phyloP scores from a whole-genome alignment of 2,888 invertebrate genomes.

The Coenonympha glycerion region DNA sequence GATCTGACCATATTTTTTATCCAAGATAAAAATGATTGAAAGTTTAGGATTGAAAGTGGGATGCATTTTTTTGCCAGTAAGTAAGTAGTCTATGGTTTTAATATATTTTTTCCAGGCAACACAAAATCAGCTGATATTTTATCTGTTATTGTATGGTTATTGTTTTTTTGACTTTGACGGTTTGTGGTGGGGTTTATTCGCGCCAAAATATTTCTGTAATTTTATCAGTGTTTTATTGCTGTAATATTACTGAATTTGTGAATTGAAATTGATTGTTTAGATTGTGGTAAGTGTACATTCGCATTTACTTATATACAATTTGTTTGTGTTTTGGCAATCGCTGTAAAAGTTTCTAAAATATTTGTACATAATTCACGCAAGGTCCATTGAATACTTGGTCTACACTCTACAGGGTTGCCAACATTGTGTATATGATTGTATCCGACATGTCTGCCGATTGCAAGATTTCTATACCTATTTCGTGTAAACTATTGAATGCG shows the following conservation, averaged over 20 bases:
- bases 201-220: constrained; percentile 18
- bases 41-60: no score
- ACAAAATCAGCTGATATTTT: background rate
- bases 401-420: no score
- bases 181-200: constrained; percentile 14
- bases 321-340: no score
- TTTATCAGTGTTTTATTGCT: background rate
- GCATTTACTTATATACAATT: no score
- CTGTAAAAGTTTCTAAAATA: no score
- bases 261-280: background rate
- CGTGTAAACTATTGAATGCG: constrained; percentile 13
- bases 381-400: no score
- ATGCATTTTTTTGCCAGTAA: no score
- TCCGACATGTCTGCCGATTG: constrained; percentile 24
- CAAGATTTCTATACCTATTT: background rate
- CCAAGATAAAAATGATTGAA: no score
- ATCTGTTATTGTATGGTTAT: constrained; percentile 3
- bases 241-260: background rate
- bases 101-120: background rate
- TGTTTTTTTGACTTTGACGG: constrained; percentile 3
- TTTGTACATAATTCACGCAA: no score
- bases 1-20: no score
- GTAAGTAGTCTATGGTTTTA: no score
- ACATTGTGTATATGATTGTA: constrained; percentile 30
- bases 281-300: background rate